Base-by-base conservation (phyloP, 2,113 vertebrate genomes). In the Percopsis transmontana region DNA sequence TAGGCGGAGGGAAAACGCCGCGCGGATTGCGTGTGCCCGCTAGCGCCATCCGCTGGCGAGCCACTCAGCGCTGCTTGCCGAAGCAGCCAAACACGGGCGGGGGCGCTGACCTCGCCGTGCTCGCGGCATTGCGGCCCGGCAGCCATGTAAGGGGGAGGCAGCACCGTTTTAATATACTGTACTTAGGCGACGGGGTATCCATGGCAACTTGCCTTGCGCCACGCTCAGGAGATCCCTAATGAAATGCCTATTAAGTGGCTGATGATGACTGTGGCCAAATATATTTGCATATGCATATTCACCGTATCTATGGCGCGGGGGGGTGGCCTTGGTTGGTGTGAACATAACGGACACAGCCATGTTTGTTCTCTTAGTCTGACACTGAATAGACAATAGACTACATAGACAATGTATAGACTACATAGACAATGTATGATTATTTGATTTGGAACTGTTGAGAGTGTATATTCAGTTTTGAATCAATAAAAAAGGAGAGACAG, bases 221-320 rank as follows among this genome's bases (percentile, higher is more conserved):
- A 44, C 76, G 88, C 87, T 88, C 81, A 84, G 81, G 83, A 80
- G 84, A 82, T 80, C 85, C 85, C 87, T 91, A 90, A 92, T 92
- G 90, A 91, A 92, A 90, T 90, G 85, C 87, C 82, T 91, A 90
- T 91, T 92, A 92, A 91, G 86, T 87, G 87, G 85, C 89, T 83
- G 86, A 88, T 91, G 90, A 92, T 91, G 84, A 91, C 84, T 85
- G 84, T 87, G 87, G 87, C 90, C 89, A 90, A 90, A 91, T 87
- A 85, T 84, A 90, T 92, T 91, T 89, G 89, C 89, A 90, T 92
- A 33, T 33, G 27, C 27, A 33, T 33, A n/a, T 33, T 33, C 27
- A 33, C 27, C 27, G 27, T 33, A 33, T 33, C 27, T 5, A 20
- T 9, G 20, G 19, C 6, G 10, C 50, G 2, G 50, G 7, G n/a